A percentile compares a stretch with the other conserved stretches of the same genome.
These are phyloP conservation scores for Urocolius indicus DNA, from an alignment of 2,113 vertebrate genomes.

Conservation along the genomic window DNA sequence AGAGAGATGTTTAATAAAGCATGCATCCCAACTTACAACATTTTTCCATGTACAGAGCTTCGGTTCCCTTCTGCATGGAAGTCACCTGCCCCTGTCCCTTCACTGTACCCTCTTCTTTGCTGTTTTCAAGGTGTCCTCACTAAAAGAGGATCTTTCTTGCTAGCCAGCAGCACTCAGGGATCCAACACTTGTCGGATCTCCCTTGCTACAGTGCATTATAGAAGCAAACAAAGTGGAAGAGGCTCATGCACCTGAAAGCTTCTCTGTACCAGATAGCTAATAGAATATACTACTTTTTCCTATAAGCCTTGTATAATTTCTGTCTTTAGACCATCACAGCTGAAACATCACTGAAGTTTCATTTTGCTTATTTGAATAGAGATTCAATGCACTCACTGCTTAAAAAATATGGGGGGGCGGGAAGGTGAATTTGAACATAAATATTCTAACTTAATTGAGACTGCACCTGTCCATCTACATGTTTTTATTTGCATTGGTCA, in stretches of 20 bases:
- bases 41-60: neutral
- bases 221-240: neutral
- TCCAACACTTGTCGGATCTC: neutral
- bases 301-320: neutral
- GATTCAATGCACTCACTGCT: neutral
- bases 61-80: neutral
- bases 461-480: accelerated
- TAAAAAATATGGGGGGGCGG: neutral
- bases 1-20: neutral
- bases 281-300: neutral
- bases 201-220: neutral
- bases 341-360: neutral
- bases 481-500: neutral
- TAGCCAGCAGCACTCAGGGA: neutral
- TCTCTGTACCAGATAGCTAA: neutral
- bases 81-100: neutral
- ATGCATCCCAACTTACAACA: neutral
- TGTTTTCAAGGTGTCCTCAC: neutral
- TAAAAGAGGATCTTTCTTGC: neutral
- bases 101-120: neutral
- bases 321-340: neutral
- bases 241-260: neutral
- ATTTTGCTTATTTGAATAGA: neutral
- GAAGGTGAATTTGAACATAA: neutral
- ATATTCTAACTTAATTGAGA: neutral